Percentiles rank a stretch among this genome's conserved stretches.
Evolutionary conservation across 1,140 invertebrate species (phyloP).

Genomic region (Plodia interpunctella): DNA sequence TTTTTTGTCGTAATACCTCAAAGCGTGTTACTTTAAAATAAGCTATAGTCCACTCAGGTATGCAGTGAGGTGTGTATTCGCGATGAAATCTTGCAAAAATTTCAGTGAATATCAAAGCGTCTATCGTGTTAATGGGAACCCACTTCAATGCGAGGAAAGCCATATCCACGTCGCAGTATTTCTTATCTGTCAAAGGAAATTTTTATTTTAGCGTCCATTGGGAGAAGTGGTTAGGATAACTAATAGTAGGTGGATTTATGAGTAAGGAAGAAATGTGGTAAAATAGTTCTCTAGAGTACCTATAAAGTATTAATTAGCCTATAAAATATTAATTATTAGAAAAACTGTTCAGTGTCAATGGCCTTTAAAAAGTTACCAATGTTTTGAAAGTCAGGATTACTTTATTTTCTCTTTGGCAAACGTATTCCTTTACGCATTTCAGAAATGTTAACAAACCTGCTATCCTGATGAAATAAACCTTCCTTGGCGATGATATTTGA

Average conservation of each 20-base stretch:
- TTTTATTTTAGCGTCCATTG: not conserved
- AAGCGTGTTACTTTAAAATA: conserved; percentile 69
- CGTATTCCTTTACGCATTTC: no score
- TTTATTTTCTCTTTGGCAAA: no score
- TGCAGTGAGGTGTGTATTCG: conserved; percentile 67
- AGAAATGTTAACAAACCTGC: conserved; percentile 37
- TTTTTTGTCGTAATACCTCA: conserved; percentile 49
- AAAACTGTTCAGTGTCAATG: no score
- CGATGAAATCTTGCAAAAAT: conserved; percentile 73
- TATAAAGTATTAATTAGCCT: no score
- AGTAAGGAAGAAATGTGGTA: no score
- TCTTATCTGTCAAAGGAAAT: conserved; percentile 59
- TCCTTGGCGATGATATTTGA: conserved; percentile 61
- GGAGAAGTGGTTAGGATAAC: no score
- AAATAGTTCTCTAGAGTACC: no score
- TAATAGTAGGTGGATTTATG: no score
- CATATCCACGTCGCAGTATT: conserved; percentile 73
- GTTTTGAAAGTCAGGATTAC: no score
- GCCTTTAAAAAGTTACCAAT: no score
- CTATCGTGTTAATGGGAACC: conserved; percentile 55
- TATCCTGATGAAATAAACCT: conserved; percentile 66
- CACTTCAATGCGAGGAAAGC: conserved; percentile 72
- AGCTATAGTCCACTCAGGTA: conserved; percentile 73
- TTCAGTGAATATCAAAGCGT: conserved; percentile 65
- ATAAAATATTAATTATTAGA: no score